A percentile compares a stretch with the other conserved stretches of the same genome.
Conservation (phyloP, 2,797 vertebrate genomes). For the Mastacembelus armatus region DNA sequence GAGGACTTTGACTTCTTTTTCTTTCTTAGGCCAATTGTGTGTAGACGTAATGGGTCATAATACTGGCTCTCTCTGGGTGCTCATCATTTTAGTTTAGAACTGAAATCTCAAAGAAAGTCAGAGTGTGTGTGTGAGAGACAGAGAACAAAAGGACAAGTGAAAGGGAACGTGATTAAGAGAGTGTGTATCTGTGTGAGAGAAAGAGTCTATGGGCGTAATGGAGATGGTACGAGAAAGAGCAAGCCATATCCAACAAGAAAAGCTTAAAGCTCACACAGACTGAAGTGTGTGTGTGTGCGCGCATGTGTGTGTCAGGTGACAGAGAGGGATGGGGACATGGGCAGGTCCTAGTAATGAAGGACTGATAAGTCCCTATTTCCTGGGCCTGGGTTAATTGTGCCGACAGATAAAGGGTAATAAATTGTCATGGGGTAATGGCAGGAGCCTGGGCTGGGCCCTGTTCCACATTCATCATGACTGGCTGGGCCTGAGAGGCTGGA, state of each 20-base stretch:
- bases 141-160: slow-evolving; percentile 41
- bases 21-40: slow-evolving; percentile 9
- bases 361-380: slow-evolving; percentile 84
- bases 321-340: slow-evolving; percentile 81
- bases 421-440: slow-evolving; percentile 84
- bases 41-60: slow-evolving; percentile 14
- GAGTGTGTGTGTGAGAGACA: slow-evolving; percentile 23
- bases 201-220: slow-evolving; percentile 19
- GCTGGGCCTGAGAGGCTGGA: slow-evolving; percentile 50
- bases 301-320: slow-evolving; percentile 69
- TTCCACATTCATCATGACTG: slow-evolving; percentile 84
- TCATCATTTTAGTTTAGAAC: slow-evolving; percentile 21
- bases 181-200: not conserved
- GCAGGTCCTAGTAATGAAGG: slow-evolving; percentile 83
- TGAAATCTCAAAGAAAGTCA: slow-evolving; percentile 29
- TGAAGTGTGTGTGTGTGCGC: slow-evolving; percentile 13
- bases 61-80: not conserved
- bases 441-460: slow-evolving; percentile 73
- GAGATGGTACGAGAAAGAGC: slow-evolving; percentile 22
- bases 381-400: slow-evolving; percentile 87
- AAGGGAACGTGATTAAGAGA: slow-evolving; percentile 27
- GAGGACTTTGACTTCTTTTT: not conserved
- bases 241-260: slow-evolving; percentile 34
- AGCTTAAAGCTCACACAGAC: slow-evolving; percentile 40
- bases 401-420: slow-evolving; percentile 88